Base-by-base conservation (phyloP, 2,888 invertebrate genomes). In the Furcula furcula region DNA sequence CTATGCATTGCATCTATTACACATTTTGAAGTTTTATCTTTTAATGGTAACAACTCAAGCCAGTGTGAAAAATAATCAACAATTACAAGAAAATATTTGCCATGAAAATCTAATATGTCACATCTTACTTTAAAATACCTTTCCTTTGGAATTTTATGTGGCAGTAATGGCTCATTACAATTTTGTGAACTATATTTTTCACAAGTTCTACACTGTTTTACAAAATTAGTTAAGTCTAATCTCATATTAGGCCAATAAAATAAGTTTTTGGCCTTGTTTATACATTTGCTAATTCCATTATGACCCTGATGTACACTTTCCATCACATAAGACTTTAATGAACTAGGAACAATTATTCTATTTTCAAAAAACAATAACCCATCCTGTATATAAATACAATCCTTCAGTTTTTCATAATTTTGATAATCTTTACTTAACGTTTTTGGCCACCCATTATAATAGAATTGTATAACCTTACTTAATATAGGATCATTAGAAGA, bases 61-160 rank as follows among this genome's bases (percentile, higher is more conserved):
- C 40, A 44, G 21, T 44, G 39, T 4, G 44, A 36, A 22, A 38
- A 35, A 21, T 40, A 40, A 27, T 44, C 44, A 7, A 40, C 19
- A 9, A 37, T 29, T 5, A 40, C 40, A 10, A 45, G 11, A 10
- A 28, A 43, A 9, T 3, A 26, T 22, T 39, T 39, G n/a, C 34
- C 36, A 6, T 4, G 13, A 16, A 36, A 31, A 7, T 45, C 45
- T 4, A 40, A 21, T 6, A 45, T 45, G 6, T 46, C 36, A 10
- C 28, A 29, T 4, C 41, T 39, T 18, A 46, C 32, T 36, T 46
- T 41, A 4, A 14, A 15, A 36, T 14, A 39, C 19, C 39, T 36
- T 9, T 15, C 9, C 6, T 16, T 23, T 10, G 26, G 10, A 1
- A 26, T 10, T 14, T 14, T 9, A 14, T 26, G 26, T 5, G 13